Base-by-base conservation (phyloP, 2,113 vertebrate genomes). In the Leptobrachium leishanense region DNA sequence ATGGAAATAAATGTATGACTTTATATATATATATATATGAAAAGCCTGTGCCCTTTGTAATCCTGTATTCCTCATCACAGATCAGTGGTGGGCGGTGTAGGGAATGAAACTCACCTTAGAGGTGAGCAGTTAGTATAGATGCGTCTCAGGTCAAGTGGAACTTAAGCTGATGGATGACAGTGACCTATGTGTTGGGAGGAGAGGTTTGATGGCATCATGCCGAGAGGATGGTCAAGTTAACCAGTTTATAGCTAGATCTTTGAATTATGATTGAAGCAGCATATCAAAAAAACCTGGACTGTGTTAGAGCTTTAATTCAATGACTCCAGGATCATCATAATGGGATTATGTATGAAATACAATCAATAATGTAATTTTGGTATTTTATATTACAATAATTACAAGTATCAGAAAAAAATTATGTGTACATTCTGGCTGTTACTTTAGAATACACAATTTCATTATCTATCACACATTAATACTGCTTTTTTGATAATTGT, bases 81-180 rank as follows among this genome's bases (percentile, higher is more conserved):
- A 55, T 79, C 76, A 79, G 13, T 72, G 68, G 76, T 77, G 68
- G 76, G 69, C 65, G 43, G 76, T 65, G 68, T 65, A 72, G 76
- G 15, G 59, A 72, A 20, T 42, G 44, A 72, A 65, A 44, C 59
- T 64, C 76, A 65, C 57, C 68, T 79, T 53, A 13, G 57, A 72
- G 64, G 46, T 50, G 9, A 39, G 43, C 64, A 57, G 5, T 7
- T 20, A 2, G 12, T 67, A 42, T 41, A 67, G 13, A 67, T 43
- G 11, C 8, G 12, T 39, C 65, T 41, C 39, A 68, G 65, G 65
- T 68, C 41, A 13, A 43, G 65, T 68, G 65, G 65, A 68, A 6
- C 65, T 41, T 68, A 68, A 63, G 70, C 65, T 64, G 76, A 72
- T 71, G 68, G 59, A 78, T 71, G 68, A 43, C 11, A 42, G 40